These are phyloP conservation scores for western clawed frog (Xenopus tropicalis) DNA, from an alignment of 2,113 vertebrate genomes.

Conservation along the genomic window UCB_Xtro_10.0 CM004448.2:45276501-45277000, in stretches of 20 bases:
- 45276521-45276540: conserved; percentile 1
- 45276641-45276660: conserved; percentile 29
- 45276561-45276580: conserved; percentile 14
- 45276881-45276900: conserved; percentile 1
- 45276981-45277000: too few relatives aligned
- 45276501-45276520: background rate
- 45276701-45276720: conserved; percentile 21
- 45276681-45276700: conserved; percentile 24
- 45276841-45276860: conserved; percentile 27
- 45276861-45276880: conserved; percentile 5
- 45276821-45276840: conserved; percentile 9
- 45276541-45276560: conserved; percentile 22
- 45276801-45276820: conserved; percentile 43
- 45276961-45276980: too few relatives aligned
- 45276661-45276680: conserved; percentile 41
- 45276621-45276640: conserved; percentile 23
- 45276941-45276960: too few relatives aligned
- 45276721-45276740: conserved; percentile 23
- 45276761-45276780: conserved; percentile 32
- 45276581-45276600: conserved; percentile 7
- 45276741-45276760: conserved; percentile 34
- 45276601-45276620: conserved; percentile 7
- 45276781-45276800: conserved; percentile 28
- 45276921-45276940: background rate
- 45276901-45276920: background rate